Base-by-base conservation (phyloP, 1,140 invertebrate species). In the Aphelenchoides fujianensis region DNA sequence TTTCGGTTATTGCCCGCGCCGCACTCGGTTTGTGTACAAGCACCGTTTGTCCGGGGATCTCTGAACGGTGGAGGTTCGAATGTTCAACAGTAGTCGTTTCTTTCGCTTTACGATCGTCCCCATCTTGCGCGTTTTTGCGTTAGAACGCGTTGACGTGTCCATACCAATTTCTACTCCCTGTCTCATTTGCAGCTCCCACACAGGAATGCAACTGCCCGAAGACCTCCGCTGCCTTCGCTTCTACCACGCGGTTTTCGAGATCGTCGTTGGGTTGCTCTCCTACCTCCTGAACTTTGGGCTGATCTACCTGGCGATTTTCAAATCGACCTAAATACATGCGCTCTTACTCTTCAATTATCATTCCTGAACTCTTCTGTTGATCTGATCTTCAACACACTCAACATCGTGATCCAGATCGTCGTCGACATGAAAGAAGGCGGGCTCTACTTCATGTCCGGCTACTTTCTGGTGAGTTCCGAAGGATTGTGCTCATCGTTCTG, bases 391-490 rank as follows among this genome's bases (percentile, higher is more conserved):
- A 59, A 59, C 23, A 59, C 55, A 5, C 28, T 59, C 55, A 7
- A 5, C 23, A 59, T 59, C 19, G 5, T 5, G 27, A 23, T 59
- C 34, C 55, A 59, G 34, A 32, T 59, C 34, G 55, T 59, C 34
- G 55, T 59, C 5, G 55, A 59, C 55, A 59, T 59, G 55, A 59
- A 59, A 59, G 55, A 59, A 5, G 55, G 55, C 55, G 55, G 5
- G 34, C 55, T 59, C 5, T 5, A 7, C 34, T 59, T 59, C 34
- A 23, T 59, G 55, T 30, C 28, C 55, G 55, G 55, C 23, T 59
- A 59, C 34, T 59, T 59, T 23, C 55, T 59, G 7, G 55, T 30
- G 41, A 48, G 41, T 48, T 48, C 41, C 41, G 41, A 12, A 48
- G 41, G 12, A 12, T 48, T 48, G 23, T 48, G 41, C 41, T 48